Percentiles rank a stretch among this genome's conserved stretches.
Evolutionary conservation across 2,797 vertebrate genomes (phyloP).

Genomic region (Dromococcyx pavoninus): DNA sequence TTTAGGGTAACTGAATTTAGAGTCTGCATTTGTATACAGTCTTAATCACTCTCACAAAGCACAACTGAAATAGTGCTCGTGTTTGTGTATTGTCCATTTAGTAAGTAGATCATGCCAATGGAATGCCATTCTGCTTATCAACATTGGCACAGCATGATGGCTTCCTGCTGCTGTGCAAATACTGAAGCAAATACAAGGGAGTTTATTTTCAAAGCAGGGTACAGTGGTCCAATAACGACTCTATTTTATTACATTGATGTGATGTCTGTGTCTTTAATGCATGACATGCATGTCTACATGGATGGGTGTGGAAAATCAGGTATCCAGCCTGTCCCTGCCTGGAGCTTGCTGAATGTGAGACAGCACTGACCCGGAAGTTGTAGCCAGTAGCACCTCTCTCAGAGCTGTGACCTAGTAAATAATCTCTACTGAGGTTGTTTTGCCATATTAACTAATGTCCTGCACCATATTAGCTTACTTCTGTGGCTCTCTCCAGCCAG

Average conservation of each 20-base stretch:
- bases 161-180: neutral
- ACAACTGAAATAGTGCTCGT: neutral
- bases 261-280: neutral
- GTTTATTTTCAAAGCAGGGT: neutral
- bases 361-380: neutral
- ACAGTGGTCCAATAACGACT: neutral
- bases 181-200: neutral
- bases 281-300: no score
- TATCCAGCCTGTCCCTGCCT: accelerated
- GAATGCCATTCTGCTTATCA: neutral
- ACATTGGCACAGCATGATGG: neutral
- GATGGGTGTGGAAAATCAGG: neutral
- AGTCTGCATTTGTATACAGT: neutral
- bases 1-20: neutral
- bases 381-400: neutral
- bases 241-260: neutral
- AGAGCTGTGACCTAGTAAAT: neutral
- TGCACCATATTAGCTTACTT: neutral
- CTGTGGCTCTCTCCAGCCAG: neutral
- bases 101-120: neutral
- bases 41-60: neutral
- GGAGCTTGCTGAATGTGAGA: neutral
- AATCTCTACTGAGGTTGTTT: neutral
- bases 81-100: neutral
- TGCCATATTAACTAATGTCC: neutral